These are phyloP conservation scores for Mormyrops boulengeri DNA, from an alignment of 2,797 vertebrate species.

Conservation along the genomic window DNA sequence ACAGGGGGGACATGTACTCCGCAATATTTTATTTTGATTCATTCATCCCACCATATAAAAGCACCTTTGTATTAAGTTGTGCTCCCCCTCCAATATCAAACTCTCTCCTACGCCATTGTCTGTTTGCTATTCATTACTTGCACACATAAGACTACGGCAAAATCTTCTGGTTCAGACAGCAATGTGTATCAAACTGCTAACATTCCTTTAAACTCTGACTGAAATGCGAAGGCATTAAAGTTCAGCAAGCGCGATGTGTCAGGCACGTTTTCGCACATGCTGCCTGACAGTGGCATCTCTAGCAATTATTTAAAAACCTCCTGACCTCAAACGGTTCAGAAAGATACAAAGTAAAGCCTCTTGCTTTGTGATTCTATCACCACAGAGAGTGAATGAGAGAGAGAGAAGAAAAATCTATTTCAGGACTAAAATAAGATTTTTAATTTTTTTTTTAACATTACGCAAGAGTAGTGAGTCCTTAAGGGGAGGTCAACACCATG, in stretches of 20 bases:
- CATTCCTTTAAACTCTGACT: background rate
- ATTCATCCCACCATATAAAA: background rate
- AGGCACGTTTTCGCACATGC: background rate
- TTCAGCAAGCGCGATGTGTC: background rate
- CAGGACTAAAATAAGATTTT: conserved; percentile 11
- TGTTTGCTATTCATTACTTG: background rate
- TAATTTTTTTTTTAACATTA: background rate
- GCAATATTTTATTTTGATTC: background rate
- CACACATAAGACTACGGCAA: background rate
- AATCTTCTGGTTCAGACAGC: background rate
- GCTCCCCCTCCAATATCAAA: background rate
- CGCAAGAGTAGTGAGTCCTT: conserved; percentile 30
- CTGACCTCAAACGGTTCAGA: background rate
- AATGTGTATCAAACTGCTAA: background rate
- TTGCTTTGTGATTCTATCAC: background rate
- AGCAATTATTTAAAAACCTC: background rate
- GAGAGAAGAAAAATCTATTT: background rate
- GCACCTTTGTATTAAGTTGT: background rate
- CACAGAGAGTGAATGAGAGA: background rate
- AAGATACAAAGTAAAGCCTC: background rate
- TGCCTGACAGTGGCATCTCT: background rate
- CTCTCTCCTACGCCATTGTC: background rate
- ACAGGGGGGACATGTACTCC: background rate
- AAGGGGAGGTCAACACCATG: conserved; percentile 48
- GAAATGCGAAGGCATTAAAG: background rate